A percentile compares a stretch with the other conserved stretches of the same genome.
Conservation (phyloP, 1,140 invertebrate genomes). For the Drosophila pallidifrons region DNA sequence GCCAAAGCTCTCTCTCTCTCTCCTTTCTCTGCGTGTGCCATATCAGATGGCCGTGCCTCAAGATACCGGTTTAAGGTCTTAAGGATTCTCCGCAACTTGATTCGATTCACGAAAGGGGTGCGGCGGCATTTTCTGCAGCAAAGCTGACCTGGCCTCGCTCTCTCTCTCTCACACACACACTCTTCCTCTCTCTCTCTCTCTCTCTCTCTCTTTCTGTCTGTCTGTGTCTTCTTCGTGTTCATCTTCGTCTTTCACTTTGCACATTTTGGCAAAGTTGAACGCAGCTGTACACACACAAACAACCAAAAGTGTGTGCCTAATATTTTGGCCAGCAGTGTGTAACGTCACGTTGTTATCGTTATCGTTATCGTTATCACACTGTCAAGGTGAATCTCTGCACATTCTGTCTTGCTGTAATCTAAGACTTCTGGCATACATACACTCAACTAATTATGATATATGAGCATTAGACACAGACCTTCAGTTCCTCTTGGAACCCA, state of each 20-base stretch:
- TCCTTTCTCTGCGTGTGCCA: constrained; percentile 31
- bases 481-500: not conserved
- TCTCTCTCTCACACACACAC: no score
- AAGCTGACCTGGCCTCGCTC: not conserved
- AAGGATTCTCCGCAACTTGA: constrained; percentile 38
- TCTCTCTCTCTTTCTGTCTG: not conserved
- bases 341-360: constrained; percentile 2
- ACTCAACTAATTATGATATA: constrained; percentile 21
- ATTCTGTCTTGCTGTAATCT: constrained; percentile 29
- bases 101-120: constrained; percentile 25
- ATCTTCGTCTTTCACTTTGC: not conserved
- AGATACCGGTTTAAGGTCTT: constrained; percentile 45
- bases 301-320: not conserved
- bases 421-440: constrained; percentile 27
- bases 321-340: constrained; percentile 14
- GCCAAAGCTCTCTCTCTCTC: no score
- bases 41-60: constrained; percentile 32
- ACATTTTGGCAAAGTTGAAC: constrained; percentile 26
- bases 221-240: not conserved
- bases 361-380: constrained; percentile 43
- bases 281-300: constrained; percentile 23
- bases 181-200: not conserved
- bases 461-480: constrained; percentile 17
- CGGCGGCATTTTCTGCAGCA: not conserved
- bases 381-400: constrained; percentile 54